phyloP scores from a whole-genome alignment of 2,797 vertebrate species.

The Gymnocypris eckloni region DNA sequence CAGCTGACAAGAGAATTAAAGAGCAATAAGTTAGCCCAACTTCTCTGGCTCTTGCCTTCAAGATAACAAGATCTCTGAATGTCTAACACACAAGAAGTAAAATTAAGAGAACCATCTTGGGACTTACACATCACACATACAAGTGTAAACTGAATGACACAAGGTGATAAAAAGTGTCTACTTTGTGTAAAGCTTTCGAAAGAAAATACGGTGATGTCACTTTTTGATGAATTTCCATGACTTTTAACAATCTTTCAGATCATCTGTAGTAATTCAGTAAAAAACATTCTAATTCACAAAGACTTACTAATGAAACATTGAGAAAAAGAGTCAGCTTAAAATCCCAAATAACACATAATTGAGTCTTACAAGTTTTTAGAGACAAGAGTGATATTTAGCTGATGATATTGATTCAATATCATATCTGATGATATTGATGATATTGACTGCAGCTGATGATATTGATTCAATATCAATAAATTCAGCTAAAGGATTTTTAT shows the following conservation, averaged over 20 bases:
- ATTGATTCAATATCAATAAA: not conserved
- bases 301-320: not conserved
- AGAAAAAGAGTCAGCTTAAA: not conserved
- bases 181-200: not conserved
- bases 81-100: slow-evolving; percentile 31
- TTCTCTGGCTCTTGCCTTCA: slow-evolving; percentile 47
- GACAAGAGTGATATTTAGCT: not conserved
- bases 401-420: not conserved
- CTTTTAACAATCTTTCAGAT: not conserved
- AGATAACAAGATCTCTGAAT: slow-evolving; percentile 53
- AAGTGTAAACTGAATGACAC: not conserved
- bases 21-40: slow-evolving; percentile 38
- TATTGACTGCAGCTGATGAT: not conserved
- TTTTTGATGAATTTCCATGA: not conserved
- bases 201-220: not conserved
- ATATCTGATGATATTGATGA: no score
- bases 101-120: slow-evolving; percentile 36
- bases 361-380: not conserved
- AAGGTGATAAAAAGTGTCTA: not conserved
- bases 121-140: slow-evolving; percentile 24
- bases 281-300: not conserved
- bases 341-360: not conserved
- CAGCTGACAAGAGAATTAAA: slow-evolving; percentile 56
- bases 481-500: not conserved
- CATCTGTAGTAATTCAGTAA: not conserved